These are phyloP conservation scores for Alces alces DNA, from an alignment of 2,113 vertebrate genomes.

Conservation along the genomic window DNA sequence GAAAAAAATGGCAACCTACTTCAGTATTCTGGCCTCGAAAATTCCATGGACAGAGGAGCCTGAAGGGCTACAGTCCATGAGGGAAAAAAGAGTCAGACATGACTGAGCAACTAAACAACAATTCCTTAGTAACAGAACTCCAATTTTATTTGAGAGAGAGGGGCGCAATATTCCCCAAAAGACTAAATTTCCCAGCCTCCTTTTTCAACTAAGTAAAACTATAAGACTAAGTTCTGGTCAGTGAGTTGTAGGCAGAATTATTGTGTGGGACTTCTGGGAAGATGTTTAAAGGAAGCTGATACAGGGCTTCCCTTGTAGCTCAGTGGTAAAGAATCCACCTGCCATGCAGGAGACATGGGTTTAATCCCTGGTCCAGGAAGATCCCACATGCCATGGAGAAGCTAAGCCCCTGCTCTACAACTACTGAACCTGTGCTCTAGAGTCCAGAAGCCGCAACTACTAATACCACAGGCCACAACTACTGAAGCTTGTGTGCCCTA, in stretches of 20 bases:
- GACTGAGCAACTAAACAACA: neutral
- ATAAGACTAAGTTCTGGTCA: neutral
- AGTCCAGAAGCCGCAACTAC: neutral
- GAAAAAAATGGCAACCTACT: neutral
- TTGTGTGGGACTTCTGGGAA: neutral
- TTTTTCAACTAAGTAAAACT: slow-evolving; percentile 1
- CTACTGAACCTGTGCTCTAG: neutral
- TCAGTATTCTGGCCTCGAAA: neutral
- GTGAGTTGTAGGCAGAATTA: neutral
- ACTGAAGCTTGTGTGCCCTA: neutral
- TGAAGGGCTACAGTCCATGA: neutral
- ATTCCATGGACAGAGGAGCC: neutral
- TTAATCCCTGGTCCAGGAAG: neutral
- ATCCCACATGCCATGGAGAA: neutral
- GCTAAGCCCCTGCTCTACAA: neutral
- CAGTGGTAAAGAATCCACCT: neutral
- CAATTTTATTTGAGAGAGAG: neutral
- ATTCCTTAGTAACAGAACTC: neutral
- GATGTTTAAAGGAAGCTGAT: neutral
- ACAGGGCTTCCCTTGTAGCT: neutral
- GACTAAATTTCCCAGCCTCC: neutral
- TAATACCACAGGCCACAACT: neutral
- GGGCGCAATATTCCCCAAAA: neutral
- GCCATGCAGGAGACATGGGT: neutral
- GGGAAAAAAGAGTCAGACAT: neutral